phyloP scores from a whole-genome alignment of 1,140 invertebrate species.

The Phthorimaea operculella region DNA sequence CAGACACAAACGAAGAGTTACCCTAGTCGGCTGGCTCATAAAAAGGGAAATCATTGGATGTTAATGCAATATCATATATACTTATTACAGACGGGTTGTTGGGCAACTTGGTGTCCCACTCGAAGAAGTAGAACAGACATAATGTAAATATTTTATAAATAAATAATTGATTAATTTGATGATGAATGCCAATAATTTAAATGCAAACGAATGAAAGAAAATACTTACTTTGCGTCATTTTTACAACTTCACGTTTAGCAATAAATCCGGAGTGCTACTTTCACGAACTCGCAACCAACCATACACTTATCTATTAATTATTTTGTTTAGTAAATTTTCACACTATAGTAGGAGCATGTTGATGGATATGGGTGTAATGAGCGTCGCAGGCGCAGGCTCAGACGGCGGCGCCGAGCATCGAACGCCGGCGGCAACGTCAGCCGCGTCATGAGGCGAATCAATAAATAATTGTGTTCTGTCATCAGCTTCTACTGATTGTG shows the following conservation, averaged over 20 bases:
- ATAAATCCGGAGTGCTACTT: no score
- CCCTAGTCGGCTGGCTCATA: no score
- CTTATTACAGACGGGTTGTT: no score
- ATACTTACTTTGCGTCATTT: constrained; percentile 17
- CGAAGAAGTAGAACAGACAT: no score
- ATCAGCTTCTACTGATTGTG: neutral
- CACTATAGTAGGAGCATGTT: constrained; percentile 13
- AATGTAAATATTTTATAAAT: no score
- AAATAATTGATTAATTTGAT: no score
- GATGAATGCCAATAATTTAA: no score
- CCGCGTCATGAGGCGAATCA: constrained; percentile 31
- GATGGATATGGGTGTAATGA: constrained; percentile 10
- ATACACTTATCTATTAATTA: neutral
- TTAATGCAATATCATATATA: no score
- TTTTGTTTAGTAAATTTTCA: neutral
- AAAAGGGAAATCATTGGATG: no score
- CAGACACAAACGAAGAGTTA: no score
- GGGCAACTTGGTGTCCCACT: no score
- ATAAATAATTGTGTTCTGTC: constrained; percentile 27
- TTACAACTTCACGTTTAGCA: neutral
- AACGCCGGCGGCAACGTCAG: constrained; percentile 4
- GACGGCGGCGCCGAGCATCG: neutral
- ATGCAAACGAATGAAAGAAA: neutral
- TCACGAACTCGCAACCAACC: no score
- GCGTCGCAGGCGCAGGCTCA: constrained; percentile 8